Conservation (phyloP, 37 sponge, comb jelly and placozoan genomes). For the Spongia lamella region DNA sequence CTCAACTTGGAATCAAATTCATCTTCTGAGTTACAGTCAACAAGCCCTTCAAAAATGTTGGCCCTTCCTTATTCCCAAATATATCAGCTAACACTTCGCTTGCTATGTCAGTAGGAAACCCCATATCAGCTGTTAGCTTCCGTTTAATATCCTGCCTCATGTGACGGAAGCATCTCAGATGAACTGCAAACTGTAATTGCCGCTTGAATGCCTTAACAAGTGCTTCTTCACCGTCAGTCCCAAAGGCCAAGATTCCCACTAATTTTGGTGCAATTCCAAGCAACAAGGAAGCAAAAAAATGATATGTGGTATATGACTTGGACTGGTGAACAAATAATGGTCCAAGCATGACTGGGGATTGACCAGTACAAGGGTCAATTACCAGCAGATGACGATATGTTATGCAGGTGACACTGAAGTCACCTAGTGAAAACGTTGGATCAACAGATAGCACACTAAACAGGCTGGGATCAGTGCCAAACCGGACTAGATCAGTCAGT, state of each 20-base stretch:
- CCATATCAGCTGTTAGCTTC: too few relatives aligned
- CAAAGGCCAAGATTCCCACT: too few relatives aligned
- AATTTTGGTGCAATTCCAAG: too few relatives aligned
- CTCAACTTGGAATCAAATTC: constrained; percentile 33
- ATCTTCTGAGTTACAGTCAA: constrained; percentile 12
- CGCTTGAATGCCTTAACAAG: too few relatives aligned
- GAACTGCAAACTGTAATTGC: too few relatives aligned
- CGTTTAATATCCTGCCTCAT: too few relatives aligned
- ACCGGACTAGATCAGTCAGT: background rate
- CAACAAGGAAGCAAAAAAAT: constrained; percentile 7
- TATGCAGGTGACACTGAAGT: constrained; percentile 7
- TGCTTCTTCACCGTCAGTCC: too few relatives aligned
- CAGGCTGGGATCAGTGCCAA: background rate
- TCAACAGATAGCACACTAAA: constrained; percentile 1
- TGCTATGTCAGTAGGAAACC: background rate
- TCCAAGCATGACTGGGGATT: constrained; percentile 8
- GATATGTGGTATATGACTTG: background rate
- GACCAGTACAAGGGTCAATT: background rate
- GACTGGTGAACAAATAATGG: constrained; percentile 4
- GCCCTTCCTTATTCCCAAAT: constrained; percentile 32
- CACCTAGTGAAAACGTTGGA: constrained; percentile 11
- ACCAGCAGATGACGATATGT: constrained; percentile 1
- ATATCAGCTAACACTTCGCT: constrained; percentile 24
- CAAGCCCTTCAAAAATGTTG: constrained; percentile 28
- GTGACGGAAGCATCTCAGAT: too few relatives aligned